Percentiles rank a stretch among this genome's conserved stretches.
These are phyloP conservation scores for Amblyteles armatorius DNA, from an alignment of 2,888 invertebrate species.

Conservation along the genomic window DNA sequence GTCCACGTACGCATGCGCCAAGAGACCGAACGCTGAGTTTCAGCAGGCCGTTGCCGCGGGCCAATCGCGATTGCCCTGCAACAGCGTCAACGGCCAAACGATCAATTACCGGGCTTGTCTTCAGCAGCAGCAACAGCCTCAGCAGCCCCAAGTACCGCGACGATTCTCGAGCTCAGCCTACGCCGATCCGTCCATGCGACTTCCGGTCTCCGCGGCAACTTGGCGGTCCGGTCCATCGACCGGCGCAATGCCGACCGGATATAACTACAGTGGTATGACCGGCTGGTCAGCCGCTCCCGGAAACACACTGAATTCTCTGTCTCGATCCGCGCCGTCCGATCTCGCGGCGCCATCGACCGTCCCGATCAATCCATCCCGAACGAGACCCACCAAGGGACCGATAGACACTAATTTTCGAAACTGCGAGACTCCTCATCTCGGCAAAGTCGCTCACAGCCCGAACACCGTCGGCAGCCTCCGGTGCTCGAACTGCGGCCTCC, in stretches of 20 bases:
- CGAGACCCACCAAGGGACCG: conserved; percentile 42
- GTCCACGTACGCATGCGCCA: conserved; percentile 21
- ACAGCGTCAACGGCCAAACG: conserved; percentile 13
- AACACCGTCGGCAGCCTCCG: conserved; percentile 69
- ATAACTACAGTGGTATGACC: conserved; percentile 55
- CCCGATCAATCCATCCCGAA: conserved; percentile 25
- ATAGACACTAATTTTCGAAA: conserved; percentile 58
- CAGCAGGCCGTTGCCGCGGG: not conserved
- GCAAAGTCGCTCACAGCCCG: conserved; percentile 72
- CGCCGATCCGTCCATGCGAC: conserved; percentile 40
- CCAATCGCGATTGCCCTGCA: conserved; percentile 39
- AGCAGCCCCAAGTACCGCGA: not conserved
- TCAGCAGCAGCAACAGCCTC: conserved; percentile 26
- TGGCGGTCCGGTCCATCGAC: conserved; percentile 53
- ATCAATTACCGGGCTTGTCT: conserved; percentile 39
- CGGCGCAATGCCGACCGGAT: conserved; percentile 43
- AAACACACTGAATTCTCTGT: conserved; percentile 50
- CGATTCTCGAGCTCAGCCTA: conserved; percentile 32
- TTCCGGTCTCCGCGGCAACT: conserved; percentile 41
- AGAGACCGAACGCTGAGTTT: conserved; percentile 30
- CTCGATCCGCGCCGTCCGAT: conserved; percentile 46
- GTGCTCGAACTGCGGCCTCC: conserved; percentile 78
- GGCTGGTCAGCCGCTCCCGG: conserved; percentile 59
- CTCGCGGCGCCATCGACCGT: conserved; percentile 36
- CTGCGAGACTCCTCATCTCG: conserved; percentile 77